Evolutionary conservation across 1,140 invertebrate genomes (phyloP).

Genomic region (Aricia agestis): DNA sequence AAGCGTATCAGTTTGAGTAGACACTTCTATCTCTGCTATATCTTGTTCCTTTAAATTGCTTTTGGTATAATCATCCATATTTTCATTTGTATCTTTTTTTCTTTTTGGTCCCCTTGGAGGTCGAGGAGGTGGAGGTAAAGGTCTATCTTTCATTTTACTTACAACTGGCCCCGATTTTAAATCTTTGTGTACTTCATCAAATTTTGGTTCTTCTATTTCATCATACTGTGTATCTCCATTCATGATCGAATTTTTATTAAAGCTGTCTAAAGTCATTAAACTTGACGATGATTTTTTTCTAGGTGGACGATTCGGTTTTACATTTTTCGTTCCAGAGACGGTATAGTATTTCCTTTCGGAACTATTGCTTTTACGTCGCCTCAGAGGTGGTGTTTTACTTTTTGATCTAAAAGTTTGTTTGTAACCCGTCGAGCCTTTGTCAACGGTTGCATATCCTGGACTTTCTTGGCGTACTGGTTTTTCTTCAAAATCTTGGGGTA

Average conservation of each 20-base stretch:
- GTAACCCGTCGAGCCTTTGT: slow-evolving; percentile 67
- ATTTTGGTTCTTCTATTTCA: slow-evolving; percentile 78
- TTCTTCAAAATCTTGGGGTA: slow-evolving; percentile 62
- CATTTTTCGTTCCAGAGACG: slow-evolving; percentile 73
- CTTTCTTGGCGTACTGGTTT: slow-evolving; percentile 75
- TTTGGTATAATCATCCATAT: slow-evolving; percentile 39
- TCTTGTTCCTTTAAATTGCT: slow-evolving; percentile 41
- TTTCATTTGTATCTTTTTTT: slow-evolving; percentile 58
- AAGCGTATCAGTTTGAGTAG: slow-evolving; percentile 88
- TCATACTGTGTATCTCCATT: slow-evolving; percentile 77
- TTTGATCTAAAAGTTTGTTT: slow-evolving; percentile 51
- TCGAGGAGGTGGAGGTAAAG: slow-evolving; percentile 87
- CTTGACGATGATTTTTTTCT: slow-evolving; percentile 75
- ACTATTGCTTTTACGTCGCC: slow-evolving; percentile 60
- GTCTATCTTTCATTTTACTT: slow-evolving; percentile 87
- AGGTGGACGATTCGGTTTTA: slow-evolving; percentile 68
- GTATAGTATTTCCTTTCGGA: slow-evolving; percentile 83
- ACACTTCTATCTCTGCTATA: slow-evolving; percentile 81
- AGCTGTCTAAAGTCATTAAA: slow-evolving; percentile 65
- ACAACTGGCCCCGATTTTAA: slow-evolving; percentile 83
- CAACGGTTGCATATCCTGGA: slow-evolving; percentile 82
- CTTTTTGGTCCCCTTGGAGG: slow-evolving; percentile 80
- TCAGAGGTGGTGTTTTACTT: slow-evolving; percentile 60
- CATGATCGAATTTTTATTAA: slow-evolving; percentile 60
- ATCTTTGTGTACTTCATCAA: slow-evolving; percentile 74